Evolutionary conservation across 2,888 invertebrate species (phyloP).

Genomic region (Ditylenchus weischeri): DNA sequence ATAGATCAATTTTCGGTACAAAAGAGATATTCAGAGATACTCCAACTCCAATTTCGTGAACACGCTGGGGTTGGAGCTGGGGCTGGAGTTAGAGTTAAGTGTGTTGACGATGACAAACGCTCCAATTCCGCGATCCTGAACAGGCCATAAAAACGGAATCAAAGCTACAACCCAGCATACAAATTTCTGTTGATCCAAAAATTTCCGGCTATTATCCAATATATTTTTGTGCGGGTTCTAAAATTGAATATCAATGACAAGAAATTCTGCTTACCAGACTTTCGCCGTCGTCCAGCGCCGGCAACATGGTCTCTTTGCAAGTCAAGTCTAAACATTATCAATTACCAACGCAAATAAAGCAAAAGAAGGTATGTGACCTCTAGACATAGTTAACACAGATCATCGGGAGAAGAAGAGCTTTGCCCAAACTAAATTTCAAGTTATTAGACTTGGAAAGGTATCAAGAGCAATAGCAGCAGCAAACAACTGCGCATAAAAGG

Average conservation of each 20-base stretch:
- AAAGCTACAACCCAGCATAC: too few species aligned
- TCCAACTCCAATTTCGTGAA: too few species aligned
- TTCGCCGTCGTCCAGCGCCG: conserved; percentile 28
- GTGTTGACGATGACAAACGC: too few species aligned
- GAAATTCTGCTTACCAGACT: conserved; percentile 5
- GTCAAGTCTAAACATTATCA: conserved; percentile 18
- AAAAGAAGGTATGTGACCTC: conserved; percentile 9
- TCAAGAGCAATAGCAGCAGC: background rate
- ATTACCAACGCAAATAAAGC: background rate
- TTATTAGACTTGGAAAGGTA: background rate
- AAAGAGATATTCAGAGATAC: too few species aligned
- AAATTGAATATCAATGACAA: background rate
- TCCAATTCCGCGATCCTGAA: too few species aligned
- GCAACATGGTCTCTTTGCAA: conserved; percentile 26
- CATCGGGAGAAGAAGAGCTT: background rate
- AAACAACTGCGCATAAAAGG: too few species aligned
- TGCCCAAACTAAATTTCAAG: background rate
- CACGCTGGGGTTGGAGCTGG: too few species aligned
- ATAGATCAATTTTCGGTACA: too few species aligned
- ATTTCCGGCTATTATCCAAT: too few species aligned
- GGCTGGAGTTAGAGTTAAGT: too few species aligned
- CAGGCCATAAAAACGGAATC: too few species aligned
- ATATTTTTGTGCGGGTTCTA: background rate
- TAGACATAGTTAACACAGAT: conserved; percentile 14
- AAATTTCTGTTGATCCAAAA: too few species aligned